Base-by-base conservation (phyloP, 2,888 invertebrate species). In the Lepidocyrtinus sp. region DNA sequence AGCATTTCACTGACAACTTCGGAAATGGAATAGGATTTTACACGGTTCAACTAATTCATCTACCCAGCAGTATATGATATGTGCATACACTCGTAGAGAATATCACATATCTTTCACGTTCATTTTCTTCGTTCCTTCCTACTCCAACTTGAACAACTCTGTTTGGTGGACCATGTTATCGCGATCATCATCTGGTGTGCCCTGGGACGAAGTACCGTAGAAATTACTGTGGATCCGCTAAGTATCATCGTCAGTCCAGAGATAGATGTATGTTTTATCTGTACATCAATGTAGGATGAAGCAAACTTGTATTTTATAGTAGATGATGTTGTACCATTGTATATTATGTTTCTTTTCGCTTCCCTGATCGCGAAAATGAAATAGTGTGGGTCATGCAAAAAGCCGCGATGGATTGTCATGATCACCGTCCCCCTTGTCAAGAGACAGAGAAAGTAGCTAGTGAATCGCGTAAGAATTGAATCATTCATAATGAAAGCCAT, bases 21-120 rank as follows among this genome's bases (percentile, higher is more conserved):
- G 17, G 24, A 67, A n/a, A 67, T 74, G 67, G 65, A 67, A 74
- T 59, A 65, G 67, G 67, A 67, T 59, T 74, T 65, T 74, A 67
- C 74, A 55, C 36, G 36, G 61, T 25, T 65, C 24, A 63, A 55
- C 71, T 71, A n/a, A n/a, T n/a, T n/a, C n/a, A n/a, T n/a, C n/a
- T n/a, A n/a, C n/a, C n/a, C 69, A 61, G 21, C 21, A 27, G 55
- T 22, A 36, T 25, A 69, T 55, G 27, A 36, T 19, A 26, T 1
- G n/a, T n/a, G 24, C 17, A 15, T 15, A 26, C 63, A 63, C 25
- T 26, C 55, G 55, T n/a, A n/a, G 55, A 55, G 17, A 55, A 55
- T 55, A 55, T 55, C 55, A 17, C 55, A 55, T 55, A n/a, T 55
- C 55, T 17, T 55, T 55, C 55, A 3, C 55, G 55, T n/a, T 55